A percentile compares a stretch with the other conserved stretches of the same genome.
Evolutionary conservation across 2,113 vertebrate genomes (phyloP).

Genomic region (Prionailurus bengalensis): DNA sequence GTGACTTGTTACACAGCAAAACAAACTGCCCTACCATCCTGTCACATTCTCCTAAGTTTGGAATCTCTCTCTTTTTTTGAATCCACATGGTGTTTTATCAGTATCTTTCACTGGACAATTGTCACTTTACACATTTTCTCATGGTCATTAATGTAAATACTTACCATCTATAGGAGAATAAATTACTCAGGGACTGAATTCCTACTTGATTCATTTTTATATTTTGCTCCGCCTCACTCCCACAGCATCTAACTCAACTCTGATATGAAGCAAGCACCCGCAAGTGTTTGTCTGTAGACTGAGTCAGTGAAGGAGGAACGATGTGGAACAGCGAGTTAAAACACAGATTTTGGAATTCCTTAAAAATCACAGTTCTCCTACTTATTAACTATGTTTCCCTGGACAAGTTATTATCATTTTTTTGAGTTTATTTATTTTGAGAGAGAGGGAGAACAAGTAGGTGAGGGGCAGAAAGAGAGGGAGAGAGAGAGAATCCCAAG

Average conservation of each 20-base stretch:
- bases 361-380: background rate
- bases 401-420: background rate
- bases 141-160: background rate
- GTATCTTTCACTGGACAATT: background rate
- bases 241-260: background rate
- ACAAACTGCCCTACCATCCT: background rate
- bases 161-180: background rate
- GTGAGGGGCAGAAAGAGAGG: too few species aligned
- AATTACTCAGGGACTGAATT: background rate
- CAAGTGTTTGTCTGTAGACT: background rate
- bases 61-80: background rate
- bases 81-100: background rate
- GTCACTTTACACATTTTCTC: background rate
- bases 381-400: background rate
- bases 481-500: too few species aligned
- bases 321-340: background rate
- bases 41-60: too few species aligned
- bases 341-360: background rate
- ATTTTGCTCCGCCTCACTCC: background rate
- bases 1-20: background rate
- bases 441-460: too few species aligned
- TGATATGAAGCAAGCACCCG: accelerated
- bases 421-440: too few species aligned
- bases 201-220: background rate
- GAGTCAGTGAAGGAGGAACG: background rate